Conservation (phyloP, 1,140 invertebrate species). For the Rhagoletis pomonella region DNA sequence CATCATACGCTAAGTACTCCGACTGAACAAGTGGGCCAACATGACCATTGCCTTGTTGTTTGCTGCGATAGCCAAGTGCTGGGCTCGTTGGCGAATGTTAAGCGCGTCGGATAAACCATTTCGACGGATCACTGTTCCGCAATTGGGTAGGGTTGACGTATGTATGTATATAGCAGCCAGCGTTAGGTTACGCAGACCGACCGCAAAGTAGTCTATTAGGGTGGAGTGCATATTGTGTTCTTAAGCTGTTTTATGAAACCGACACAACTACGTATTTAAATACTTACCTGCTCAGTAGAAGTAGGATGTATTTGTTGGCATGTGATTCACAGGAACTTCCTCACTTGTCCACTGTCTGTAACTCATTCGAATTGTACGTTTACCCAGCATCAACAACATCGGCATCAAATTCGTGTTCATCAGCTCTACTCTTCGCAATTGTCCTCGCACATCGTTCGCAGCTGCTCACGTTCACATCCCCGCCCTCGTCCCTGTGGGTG, state of each 20-base stretch:
- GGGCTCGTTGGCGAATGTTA: not conserved
- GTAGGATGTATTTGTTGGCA: not conserved
- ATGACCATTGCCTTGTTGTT: slow-evolving; percentile 1
- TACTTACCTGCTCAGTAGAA: too few species aligned
- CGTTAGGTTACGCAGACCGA: not conserved
- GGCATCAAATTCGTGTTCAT: too few species aligned
- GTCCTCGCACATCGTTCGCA: too few species aligned
- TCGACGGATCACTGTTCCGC: not conserved
- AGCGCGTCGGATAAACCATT: slow-evolving; percentile 19
- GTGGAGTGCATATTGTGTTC: not conserved
- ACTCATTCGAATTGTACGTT: slow-evolving; percentile 1
- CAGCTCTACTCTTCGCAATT: too few species aligned
- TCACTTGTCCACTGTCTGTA: slow-evolving; percentile 1
- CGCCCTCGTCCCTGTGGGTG: not conserved
- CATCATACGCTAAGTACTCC: slow-evolving; percentile 22
- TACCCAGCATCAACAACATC: not conserved
- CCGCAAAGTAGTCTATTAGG: not conserved
- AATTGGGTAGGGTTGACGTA: not conserved
- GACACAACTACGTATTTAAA: not conserved
- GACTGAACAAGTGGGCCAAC: slow-evolving; percentile 16
- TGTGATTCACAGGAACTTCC: not conserved
- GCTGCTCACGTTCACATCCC: not conserved
- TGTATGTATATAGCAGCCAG: too few species aligned
- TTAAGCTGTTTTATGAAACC: not conserved
- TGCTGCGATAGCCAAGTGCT: not conserved